Percentiles rank a stretch among this genome's conserved stretches.
These are phyloP conservation scores for Poecilia wingei DNA, from an alignment of 2,797 vertebrate species.

Conservation along the genomic window DNA sequence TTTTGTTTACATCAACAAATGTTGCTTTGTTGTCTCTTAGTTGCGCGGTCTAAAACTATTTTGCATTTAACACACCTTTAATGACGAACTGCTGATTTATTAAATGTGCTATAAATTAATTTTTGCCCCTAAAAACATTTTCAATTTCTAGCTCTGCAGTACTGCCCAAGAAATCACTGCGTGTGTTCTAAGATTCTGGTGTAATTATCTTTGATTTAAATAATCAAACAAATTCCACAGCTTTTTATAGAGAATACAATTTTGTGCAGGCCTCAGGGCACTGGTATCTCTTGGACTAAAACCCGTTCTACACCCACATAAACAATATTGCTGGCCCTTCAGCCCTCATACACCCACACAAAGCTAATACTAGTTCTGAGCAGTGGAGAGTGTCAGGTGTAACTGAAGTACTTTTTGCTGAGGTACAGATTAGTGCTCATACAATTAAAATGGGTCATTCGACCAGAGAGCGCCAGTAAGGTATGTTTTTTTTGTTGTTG, in stretches of 20 bases:
- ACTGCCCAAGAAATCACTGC: constrained; percentile 28
- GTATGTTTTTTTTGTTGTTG: constrained; percentile 72
- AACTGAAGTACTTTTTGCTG: constrained; percentile 68
- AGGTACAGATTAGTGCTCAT: constrained; percentile 69
- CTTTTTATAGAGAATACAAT: constrained; percentile 52
- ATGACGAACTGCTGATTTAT: constrained; percentile 32
- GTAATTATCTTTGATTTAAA: constrained; percentile 45
- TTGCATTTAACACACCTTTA: constrained; percentile 22
- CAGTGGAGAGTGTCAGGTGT: constrained; percentile 62
- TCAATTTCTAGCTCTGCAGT: constrained; percentile 9
- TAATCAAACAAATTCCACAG: constrained; percentile 41
- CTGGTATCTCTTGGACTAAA: constrained; percentile 59
- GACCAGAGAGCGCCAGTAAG: constrained; percentile 58
- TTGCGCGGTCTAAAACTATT: constrained; percentile 29
- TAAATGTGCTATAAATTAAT: constrained; percentile 26
- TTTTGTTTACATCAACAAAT: constrained; percentile 23
- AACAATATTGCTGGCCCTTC: constrained; percentile 75
- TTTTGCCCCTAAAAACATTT: constrained; percentile 12
- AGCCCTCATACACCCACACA: constrained; percentile 73
- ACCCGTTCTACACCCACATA: constrained; percentile 66
- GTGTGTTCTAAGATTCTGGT: constrained; percentile 27
- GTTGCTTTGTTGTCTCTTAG: constrained; percentile 37
- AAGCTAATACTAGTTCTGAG: constrained; percentile 55
- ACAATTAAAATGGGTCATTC: constrained; percentile 77
- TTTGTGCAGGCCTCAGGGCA: constrained; percentile 42